Percentiles rank a stretch among this genome's conserved stretches.
phyloP scores from a whole-genome alignment of 2,888 invertebrate genomes.

The Aricia artaxerxes region DNA sequence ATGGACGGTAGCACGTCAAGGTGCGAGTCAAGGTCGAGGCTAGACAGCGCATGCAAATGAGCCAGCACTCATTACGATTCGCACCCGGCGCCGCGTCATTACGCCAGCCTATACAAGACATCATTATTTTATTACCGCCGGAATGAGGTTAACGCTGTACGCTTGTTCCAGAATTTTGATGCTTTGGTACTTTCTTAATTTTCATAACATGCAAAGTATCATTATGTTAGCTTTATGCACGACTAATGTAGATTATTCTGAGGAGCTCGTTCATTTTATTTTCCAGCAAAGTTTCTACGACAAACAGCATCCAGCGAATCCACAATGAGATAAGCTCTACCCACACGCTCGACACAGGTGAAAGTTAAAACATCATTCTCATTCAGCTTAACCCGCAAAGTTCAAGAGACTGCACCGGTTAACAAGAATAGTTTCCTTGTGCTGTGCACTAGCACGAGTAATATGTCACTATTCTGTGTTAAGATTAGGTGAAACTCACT shows the following conservation, averaged over 20 bases:
- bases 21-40: slow-evolving; percentile 50
- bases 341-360: not conserved
- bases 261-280: not conserved
- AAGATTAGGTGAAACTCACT: not conserved
- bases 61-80: slow-evolving; percentile 73
- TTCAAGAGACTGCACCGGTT: slow-evolving; percentile 12
- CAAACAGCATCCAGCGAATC: not conserved
- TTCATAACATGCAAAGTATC: not conserved
- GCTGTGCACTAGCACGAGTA: not conserved
- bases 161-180: not conserved
- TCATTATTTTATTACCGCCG: slow-evolving; percentile 72
- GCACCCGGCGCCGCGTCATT: slow-evolving; percentile 62
- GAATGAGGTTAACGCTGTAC: slow-evolving; percentile 63
- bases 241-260: not conserved
- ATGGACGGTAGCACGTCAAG: slow-evolving; percentile 18
- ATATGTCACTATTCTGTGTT: not conserved
- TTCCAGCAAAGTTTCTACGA: not conserved
- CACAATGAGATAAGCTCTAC: not conserved
- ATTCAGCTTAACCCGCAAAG: slow-evolving; percentile 17
- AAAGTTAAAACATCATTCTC: slow-evolving; percentile 18
- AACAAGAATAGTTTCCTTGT: slow-evolving; percentile 15
- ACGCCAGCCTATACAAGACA: slow-evolving; percentile 62
- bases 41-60: slow-evolving; percentile 74
- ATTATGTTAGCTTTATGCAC: not conserved
- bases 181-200: not conserved